Evolutionary conservation across 2,888 invertebrate genomes (phyloP), one percentile per base, ranked within the genome.

Genomic region (Metacarcinus magister): DNA sequence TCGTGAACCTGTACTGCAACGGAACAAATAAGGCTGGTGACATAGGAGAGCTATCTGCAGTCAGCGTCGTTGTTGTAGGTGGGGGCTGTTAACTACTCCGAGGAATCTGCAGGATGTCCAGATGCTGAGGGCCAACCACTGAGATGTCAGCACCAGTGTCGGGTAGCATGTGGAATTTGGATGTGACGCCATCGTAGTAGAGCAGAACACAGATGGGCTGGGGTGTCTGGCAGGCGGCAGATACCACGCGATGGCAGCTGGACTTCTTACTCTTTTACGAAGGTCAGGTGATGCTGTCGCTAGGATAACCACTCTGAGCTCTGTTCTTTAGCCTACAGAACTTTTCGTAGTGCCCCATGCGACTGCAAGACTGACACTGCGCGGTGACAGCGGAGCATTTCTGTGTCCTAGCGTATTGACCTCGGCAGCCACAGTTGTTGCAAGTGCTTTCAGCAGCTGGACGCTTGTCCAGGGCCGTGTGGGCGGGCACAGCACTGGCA

Each of bases 361-460:
- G 43, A 44, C 46, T 46, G n/a, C 92, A 92, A 92, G 43, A 1
- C 13, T 19, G 92, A n/a, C 92, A 92, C n/a, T 92, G 92, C 23
- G 23, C 92, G 23, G 16, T 46, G 39, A 23, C 13, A n/a, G 92
- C 44, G 19, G 92, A 5, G 46, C 48, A 92, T n/a, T 44, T 39
- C n/a, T n/a, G 10, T 92, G 48, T 46, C 19, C 48, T 48, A 13
- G 48, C 0, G 0, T 48, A 13, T 0, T 0, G 1, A 48, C 48
- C 48, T 13, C 13, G 48, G 43, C 44, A 44, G 23, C 28, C 48
- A 92, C 39, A 91, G 39, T 43, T 91, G 43, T 43, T 39, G 91
- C 43, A 91, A 13, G 19, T 91, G 19, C 91, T 39, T 16, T 91
- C 39, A 19, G 91, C 43, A 43, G 43, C 91, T 43, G 91, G 43